A percentile compares a stretch with the other conserved stretches of the same genome.
Evolutionary conservation across 2,797 vertebrate genomes (phyloP).

Genomic region (Amblyraja radiata): DNA sequence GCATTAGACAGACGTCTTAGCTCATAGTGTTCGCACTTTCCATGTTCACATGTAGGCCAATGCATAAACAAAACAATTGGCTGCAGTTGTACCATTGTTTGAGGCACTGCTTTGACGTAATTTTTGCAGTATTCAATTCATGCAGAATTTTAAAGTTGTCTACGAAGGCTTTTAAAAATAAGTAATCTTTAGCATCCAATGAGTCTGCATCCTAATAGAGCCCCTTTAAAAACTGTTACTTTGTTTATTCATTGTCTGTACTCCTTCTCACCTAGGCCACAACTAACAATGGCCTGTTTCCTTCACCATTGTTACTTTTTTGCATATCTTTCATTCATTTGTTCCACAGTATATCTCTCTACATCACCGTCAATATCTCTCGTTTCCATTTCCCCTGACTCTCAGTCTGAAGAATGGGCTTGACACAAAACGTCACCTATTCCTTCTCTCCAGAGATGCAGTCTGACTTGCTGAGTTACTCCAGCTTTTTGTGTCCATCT

Average conservation of each 20-base stretch:
- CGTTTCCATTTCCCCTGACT: too few relatives aligned
- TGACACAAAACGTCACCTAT: too few relatives aligned
- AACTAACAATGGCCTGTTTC: too few relatives aligned
- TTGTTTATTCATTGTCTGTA: neutral
- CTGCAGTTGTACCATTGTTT: neutral
- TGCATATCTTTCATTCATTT: too few relatives aligned
- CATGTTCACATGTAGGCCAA: neutral
- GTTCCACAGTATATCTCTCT: too few relatives aligned
- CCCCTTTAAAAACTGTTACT: neutral
- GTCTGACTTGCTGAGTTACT: too few relatives aligned
- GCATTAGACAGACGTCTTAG: neutral
- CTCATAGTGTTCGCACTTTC: neutral
- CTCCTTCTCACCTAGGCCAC: too few relatives aligned
- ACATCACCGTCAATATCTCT: too few relatives aligned
- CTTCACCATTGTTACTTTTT: too few relatives aligned
- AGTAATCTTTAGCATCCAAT: neutral
- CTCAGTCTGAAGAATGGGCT: too few relatives aligned
- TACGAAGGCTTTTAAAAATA: neutral
- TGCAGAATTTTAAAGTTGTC: neutral
- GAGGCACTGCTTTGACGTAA: neutral
- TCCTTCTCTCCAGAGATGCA: too few relatives aligned
- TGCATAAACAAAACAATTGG: neutral
- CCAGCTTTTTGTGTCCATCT: too few relatives aligned
- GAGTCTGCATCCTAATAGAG: neutral
- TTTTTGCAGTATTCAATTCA: neutral